Evolutionary conservation across 1,140 invertebrate species (phyloP), one percentile per base, ranked within the genome.

Genomic region (Drosophila ficusphila): DNA sequence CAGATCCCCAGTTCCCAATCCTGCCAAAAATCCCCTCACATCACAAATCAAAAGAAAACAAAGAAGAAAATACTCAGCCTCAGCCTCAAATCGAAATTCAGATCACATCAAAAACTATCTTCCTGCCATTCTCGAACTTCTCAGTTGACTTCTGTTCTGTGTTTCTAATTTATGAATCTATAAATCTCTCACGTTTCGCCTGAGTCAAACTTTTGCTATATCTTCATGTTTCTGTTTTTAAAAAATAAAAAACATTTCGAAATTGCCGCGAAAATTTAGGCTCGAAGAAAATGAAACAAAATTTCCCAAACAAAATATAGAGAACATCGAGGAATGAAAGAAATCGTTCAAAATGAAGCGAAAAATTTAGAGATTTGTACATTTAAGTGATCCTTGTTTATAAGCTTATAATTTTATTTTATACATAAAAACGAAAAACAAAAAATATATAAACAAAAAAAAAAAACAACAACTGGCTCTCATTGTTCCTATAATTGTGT

Each of bases 301-400:
- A 70, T 75, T 65, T 79, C 38, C 36, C 57, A 33, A 64, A 69
- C 48, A 69, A 61, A 62, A 72, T 67, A 64, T 46, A 69, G 54
- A 79, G 65, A 81, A 86, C 77, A 88, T 88, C 77, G 83, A 69
- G 74, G 83, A 88, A 70, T 72, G 77, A 75, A 53, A 46, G 44
- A 75, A 79, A 62, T 75, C 82, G 79, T 89, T 88, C 82, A 38
- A 58, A 71, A 57, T 67, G 46, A 79, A 76, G 70, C 46, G 75
- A 76, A 67, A 77, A 83, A 81, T 89, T 90, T 85, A 89, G 89
- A 90, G 78, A 90, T 90, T 90, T 90, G 69, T 90, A 90, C 82
- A 89, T 90, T 90, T 90, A 90, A 90, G 89, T 90, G 89, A 90
- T 90, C 90, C 82, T 90, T 90, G 89, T 90, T 90, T 90, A 79